Conservation (phyloP, 2,888 invertebrate species). For the Metalampra italica region DNA sequence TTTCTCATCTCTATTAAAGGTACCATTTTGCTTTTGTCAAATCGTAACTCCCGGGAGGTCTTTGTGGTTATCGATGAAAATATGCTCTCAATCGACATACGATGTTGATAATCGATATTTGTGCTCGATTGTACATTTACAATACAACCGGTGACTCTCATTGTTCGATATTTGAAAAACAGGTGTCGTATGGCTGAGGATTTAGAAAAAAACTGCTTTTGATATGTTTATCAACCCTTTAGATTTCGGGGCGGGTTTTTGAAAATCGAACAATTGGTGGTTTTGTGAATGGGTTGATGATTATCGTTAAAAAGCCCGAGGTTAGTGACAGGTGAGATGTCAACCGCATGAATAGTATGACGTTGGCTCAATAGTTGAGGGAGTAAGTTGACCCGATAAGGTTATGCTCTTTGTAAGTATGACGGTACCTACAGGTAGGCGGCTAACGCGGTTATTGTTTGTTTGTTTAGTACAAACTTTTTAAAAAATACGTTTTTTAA, state of each 20-base stretch:
- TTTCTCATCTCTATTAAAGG: no score
- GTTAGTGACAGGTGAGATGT: slow-evolving; percentile 76
- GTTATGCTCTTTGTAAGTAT: slow-evolving; percentile 24
- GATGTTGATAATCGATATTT: slow-evolving; percentile 66
- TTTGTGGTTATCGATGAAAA: slow-evolving; percentile 44
- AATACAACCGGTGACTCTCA: slow-evolving; percentile 52
- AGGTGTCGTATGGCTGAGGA: slow-evolving; percentile 55
- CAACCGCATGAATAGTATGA: slow-evolving; percentile 58
- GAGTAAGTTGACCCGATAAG: slow-evolving; percentile 60
- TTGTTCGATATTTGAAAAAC: slow-evolving; percentile 57
- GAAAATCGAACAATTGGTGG: slow-evolving; percentile 53
- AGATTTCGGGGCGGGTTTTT: slow-evolving; percentile 52
- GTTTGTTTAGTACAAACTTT: background rate
- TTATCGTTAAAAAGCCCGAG: slow-evolving; percentile 61
- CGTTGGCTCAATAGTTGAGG: slow-evolving; percentile 36
- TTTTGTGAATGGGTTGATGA: slow-evolving; percentile 65
- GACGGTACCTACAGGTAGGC: slow-evolving; percentile 34
- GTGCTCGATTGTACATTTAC: slow-evolving; percentile 57
- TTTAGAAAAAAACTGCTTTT: slow-evolving; percentile 48
- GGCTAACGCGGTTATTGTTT: slow-evolving; percentile 20
- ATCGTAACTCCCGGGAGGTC: slow-evolving; percentile 58
- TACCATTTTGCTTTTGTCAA: slow-evolving; percentile 25
- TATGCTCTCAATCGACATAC: slow-evolving; percentile 48
- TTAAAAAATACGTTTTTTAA: no score
- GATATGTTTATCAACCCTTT: slow-evolving; percentile 77